These are phyloP conservation scores for Acanthococcus lagerstroemiae DNA, from an alignment of 2,888 invertebrate species.

Conservation along the genomic window DNA sequence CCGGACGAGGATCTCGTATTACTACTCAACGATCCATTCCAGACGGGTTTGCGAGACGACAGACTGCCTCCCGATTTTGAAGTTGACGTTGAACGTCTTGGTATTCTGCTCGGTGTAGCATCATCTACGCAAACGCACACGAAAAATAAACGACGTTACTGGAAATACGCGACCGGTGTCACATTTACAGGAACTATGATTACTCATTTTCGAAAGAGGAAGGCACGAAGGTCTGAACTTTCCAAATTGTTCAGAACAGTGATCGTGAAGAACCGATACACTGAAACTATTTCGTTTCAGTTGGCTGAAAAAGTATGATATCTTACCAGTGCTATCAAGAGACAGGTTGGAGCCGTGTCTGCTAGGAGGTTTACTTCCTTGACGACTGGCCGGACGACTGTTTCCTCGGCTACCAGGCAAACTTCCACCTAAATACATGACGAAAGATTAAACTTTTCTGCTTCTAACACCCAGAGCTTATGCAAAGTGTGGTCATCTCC, in stretches of 20 bases:
- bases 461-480: neutral
- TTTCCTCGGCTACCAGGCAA: conserved; percentile 64
- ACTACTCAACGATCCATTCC: conserved; percentile 46
- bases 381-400: conserved; percentile 72
- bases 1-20: conserved; percentile 59
- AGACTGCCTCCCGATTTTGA: conserved; percentile 42
- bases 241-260: too few relatives aligned
- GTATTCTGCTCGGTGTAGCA: conserved; percentile 72
- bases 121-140: conserved; percentile 49
- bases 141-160: neutral
- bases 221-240: too few relatives aligned
- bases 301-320: too few relatives aligned
- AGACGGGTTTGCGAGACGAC: conserved; percentile 42
- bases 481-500: too few relatives aligned
- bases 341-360: conserved; percentile 87
- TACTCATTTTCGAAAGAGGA: too few relatives aligned
- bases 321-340: conserved; percentile 71
- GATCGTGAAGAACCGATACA: too few relatives aligned
- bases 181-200: too few relatives aligned
- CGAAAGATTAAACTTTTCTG: neutral
- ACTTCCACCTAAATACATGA: conserved; percentile 40
- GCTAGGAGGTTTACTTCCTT: conserved; percentile 85
- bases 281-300: too few relatives aligned
- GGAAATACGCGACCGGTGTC: too few relatives aligned
- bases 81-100: conserved; percentile 41